phyloP scores from a whole-genome alignment of 2,888 invertebrate genomes.

The Drosophila algonquin region DNA sequence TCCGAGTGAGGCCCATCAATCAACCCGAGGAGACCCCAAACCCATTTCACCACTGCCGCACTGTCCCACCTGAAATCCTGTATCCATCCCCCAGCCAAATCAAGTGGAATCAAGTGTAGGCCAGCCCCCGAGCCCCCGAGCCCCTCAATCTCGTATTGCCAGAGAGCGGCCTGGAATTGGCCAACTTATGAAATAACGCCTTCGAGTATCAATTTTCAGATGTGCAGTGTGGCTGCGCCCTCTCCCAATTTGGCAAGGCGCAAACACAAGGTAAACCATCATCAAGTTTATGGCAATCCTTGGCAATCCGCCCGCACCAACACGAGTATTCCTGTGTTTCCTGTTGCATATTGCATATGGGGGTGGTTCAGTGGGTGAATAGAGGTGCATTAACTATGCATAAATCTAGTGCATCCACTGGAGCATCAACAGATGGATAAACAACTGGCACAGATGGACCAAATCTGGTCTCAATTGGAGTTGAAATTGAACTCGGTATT shows the following conservation, averaged over 20 bases:
- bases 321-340: constrained; percentile 3
- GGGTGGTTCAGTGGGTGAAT: constrained; percentile 1
- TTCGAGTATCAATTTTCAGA: constrained; percentile 79
- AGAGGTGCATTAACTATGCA: constrained; percentile 51
- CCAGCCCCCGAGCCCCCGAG: not conserved
- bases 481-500: not conserved
- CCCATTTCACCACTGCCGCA: constrained; percentile 3
- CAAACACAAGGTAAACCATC: constrained; percentile 78
- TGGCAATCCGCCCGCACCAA: constrained; percentile 34
- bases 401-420: constrained; percentile 51
- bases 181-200: constrained; percentile 61
- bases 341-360: constrained; percentile 32
- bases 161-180: not conserved
- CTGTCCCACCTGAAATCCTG: constrained; percentile 19
- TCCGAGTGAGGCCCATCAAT: constrained; percentile 61
- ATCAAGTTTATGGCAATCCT: constrained; percentile 8
- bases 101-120: constrained; percentile 12
- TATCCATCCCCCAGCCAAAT: constrained; percentile 10
- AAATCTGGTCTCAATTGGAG: constrained; percentile 10
- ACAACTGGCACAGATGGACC: constrained; percentile 4
- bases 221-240: constrained; percentile 83
- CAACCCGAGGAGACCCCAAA: constrained; percentile 22
- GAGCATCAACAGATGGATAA: constrained; percentile 5
- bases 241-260: constrained; percentile 82
- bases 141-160: constrained; percentile 6